phyloP scores from a whole-genome alignment of 1,140 invertebrate genomes.

The Saccostrea echinata region DNA sequence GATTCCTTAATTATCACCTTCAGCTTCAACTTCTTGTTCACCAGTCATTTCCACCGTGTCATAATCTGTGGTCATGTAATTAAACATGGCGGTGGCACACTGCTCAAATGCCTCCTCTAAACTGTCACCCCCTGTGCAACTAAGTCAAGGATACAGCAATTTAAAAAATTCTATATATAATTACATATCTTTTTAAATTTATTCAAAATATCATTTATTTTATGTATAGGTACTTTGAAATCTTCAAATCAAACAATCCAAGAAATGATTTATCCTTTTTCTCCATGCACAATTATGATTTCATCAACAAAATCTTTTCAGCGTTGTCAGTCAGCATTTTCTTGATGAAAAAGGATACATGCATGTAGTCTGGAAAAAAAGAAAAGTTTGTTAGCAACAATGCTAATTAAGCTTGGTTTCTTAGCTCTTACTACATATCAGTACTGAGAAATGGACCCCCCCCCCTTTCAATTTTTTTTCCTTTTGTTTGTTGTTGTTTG shows the following conservation, averaged over 20 bases:
- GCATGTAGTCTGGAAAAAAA: conserved; percentile 78
- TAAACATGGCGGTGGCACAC: conserved; percentile 96
- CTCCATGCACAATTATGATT: too few species aligned
- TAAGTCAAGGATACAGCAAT: conserved; percentile 60
- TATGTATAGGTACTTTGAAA: too few species aligned
- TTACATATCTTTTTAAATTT: too few species aligned
- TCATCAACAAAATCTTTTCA: too few species aligned
- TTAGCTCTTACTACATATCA: too few species aligned
- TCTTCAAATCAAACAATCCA: background rate
- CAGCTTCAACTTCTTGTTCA: conserved; percentile 90
- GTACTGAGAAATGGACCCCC: too few species aligned
- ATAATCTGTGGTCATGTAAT: conserved; percentile 98
- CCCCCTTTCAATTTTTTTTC: too few species aligned
- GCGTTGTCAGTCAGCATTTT: too few species aligned
- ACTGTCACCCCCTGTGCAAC: conserved; percentile 90
- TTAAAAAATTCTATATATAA: too few species aligned
- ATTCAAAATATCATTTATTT: too few species aligned
- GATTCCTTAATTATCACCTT: conserved; percentile 79
- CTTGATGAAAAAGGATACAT: conserved; percentile 72
- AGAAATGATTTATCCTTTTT: background rate
- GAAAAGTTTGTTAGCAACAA: conserved; percentile 13
- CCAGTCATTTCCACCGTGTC: conserved; percentile 90
- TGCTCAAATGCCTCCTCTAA: conserved; percentile 94
- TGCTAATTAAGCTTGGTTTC: too few species aligned
- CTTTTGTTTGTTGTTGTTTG: too few species aligned